Percentiles rank a stretch among this genome's conserved stretches.
phyloP scores from a whole-genome alignment of 2,113 vertebrate species.

The Sterrhoptilus dennistouni region DNA sequence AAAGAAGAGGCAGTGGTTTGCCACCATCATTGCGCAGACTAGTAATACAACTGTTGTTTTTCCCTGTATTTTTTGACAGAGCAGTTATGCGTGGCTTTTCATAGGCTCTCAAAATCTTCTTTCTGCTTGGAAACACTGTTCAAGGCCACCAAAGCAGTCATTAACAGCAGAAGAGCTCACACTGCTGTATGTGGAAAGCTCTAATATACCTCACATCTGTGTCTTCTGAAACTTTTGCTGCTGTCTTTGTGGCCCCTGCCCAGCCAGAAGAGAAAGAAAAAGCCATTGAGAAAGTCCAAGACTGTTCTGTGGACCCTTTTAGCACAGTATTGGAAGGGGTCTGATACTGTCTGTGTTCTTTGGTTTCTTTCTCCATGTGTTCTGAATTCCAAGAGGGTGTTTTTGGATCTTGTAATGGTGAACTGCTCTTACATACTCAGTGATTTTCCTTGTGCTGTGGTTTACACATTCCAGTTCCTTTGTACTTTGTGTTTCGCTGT shows the following conservation, averaged over 20 bases:
- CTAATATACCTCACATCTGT: background rate
- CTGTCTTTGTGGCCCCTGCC: background rate
- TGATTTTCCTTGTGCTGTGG: background rate
- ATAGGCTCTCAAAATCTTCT: background rate
- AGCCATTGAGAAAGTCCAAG: background rate
- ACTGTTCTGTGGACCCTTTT: background rate
- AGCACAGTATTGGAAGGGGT: background rate
- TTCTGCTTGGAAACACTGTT: background rate
- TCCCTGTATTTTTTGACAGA: background rate
- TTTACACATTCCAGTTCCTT: accelerated
- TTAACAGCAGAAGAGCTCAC: background rate
- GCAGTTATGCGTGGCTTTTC: background rate
- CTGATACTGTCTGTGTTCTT: background rate
- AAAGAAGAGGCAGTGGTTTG: background rate
- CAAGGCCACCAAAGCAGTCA: background rate
- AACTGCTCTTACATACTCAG: background rate
- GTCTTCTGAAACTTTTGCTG: background rate
- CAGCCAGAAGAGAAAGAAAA: background rate
- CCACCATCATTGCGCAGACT: background rate
- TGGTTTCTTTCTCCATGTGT: accelerated
- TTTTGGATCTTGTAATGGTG: background rate
- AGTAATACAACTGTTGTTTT: background rate
- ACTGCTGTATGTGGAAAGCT: background rate
- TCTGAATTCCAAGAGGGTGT: background rate
- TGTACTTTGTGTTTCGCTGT: background rate